phyloP scores from a whole-genome alignment of 2,113 vertebrate species.

The Narcine bancroftii region DNA sequence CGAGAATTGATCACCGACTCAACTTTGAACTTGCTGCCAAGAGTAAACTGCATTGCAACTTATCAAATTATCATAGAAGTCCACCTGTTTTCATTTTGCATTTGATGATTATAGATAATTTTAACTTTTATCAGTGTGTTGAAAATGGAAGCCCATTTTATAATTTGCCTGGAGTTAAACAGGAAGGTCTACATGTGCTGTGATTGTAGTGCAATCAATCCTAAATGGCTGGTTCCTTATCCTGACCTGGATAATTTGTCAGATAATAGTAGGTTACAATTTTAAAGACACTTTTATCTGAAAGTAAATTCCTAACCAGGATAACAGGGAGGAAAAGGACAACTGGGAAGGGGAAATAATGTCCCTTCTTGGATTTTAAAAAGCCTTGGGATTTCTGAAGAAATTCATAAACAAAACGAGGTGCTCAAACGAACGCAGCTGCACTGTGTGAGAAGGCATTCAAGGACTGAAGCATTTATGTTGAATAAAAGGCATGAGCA shows the following conservation, averaged over 20 bases:
- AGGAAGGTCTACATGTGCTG: too few species aligned
- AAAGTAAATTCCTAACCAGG: background rate
- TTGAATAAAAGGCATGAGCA: slow-evolving; percentile 37
- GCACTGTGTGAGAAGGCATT: background rate
- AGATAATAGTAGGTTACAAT: too few species aligned
- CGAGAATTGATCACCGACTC: background rate
- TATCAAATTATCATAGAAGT: background rate
- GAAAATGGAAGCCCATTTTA: background rate
- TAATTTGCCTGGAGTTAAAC: background rate
- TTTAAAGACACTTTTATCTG: background rate
- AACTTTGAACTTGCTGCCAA: background rate
- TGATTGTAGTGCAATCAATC: too few species aligned
- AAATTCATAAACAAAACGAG: background rate
- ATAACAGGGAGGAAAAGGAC: background rate
- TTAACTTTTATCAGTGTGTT: background rate
- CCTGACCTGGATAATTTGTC: too few species aligned
- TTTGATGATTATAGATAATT: background rate
- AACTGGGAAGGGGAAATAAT: background rate
- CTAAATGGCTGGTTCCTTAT: too few species aligned
- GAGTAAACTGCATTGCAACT: background rate
- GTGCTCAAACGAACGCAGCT: background rate
- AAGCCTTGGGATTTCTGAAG: background rate
- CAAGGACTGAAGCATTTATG: background rate
- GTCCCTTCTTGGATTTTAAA: background rate
- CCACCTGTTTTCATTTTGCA: background rate